Percentiles rank a stretch among this genome's conserved stretches.
Evolutionary conservation across 2,888 invertebrate species (phyloP).

Genomic region (Drosophila meridiana): DNA sequence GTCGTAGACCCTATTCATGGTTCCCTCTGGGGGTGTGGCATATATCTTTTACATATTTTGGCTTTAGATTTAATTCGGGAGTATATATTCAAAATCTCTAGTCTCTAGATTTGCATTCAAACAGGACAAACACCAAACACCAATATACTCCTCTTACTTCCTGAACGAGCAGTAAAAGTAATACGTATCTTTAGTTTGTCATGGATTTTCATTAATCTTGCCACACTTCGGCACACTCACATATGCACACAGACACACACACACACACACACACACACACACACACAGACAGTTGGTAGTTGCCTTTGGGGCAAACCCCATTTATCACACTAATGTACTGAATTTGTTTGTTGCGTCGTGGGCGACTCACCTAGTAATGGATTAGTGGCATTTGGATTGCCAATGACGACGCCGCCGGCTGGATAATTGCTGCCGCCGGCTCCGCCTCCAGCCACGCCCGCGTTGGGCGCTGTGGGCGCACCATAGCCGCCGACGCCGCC

Average conservation of each 20-base stretch:
- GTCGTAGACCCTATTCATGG: too few species aligned
- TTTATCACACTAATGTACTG: slow-evolving; percentile 36
- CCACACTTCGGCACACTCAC: slow-evolving; percentile 31
- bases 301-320: slow-evolving; percentile 11
- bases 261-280: slow-evolving; percentile 1
- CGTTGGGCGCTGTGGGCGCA: slow-evolving; percentile 65
- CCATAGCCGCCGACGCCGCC: slow-evolving; percentile 53
- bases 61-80: too few species aligned
- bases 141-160: neutral
- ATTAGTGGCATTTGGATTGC: slow-evolving; percentile 82
- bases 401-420: slow-evolving; percentile 81
- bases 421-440: slow-evolving; percentile 67
- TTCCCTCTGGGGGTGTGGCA: too few species aligned
- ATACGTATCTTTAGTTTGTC: slow-evolving; percentile 46
- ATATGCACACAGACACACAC: slow-evolving; percentile 3
- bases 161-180: neutral
- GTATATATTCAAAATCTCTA: too few species aligned
- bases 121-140: neutral
- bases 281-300: neutral
- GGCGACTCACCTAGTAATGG: slow-evolving; percentile 79
- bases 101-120: too few species aligned
- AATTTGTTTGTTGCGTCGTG: slow-evolving; percentile 8
- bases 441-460: slow-evolving; percentile 43
- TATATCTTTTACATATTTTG: too few species aligned
- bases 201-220: slow-evolving; percentile 58